Evolutionary conservation across 2,888 invertebrate genomes (phyloP).

Genomic region (Atherix ibis): DNA sequence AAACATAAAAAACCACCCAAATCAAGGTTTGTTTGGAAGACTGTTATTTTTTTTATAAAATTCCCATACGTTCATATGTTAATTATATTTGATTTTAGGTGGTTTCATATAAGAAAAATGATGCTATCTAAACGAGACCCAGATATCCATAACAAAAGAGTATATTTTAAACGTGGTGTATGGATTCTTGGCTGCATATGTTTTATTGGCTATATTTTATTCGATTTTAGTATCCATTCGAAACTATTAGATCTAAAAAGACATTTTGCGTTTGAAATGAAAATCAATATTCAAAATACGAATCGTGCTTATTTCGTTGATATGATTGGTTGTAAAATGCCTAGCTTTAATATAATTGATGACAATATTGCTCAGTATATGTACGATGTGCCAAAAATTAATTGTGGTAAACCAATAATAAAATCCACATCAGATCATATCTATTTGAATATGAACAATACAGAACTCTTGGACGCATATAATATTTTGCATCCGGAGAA

Average conservation of each 20-base stretch:
- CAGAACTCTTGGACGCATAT: constrained; percentile 18
- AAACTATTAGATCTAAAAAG: constrained; percentile 23
- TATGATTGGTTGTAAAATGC: constrained; percentile 31
- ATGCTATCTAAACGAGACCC: too few relatives aligned
- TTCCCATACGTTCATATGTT: too few relatives aligned
- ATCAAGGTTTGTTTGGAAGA: too few relatives aligned
- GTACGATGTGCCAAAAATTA: constrained; percentile 18
- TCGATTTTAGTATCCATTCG: constrained; percentile 27
- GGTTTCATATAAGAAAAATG: too few relatives aligned
- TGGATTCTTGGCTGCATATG: constrained; percentile 24
- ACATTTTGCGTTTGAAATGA: constrained; percentile 25
- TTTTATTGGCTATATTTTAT: constrained; percentile 26
- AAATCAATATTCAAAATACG: constrained; percentile 18
- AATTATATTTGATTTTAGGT: too few relatives aligned
- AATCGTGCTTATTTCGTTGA: constrained; percentile 28
- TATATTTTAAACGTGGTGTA: constrained; percentile 10
- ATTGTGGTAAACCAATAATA: constrained; percentile 20
- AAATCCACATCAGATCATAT: constrained; percentile 18
- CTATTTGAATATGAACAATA: constrained; percentile 19
- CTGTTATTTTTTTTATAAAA: too few relatives aligned
- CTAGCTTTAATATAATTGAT: constrained; percentile 25
- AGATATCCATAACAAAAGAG: too few relatives aligned
- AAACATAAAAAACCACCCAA: too few relatives aligned
- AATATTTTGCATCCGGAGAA: constrained; percentile 19
- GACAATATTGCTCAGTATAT: constrained; percentile 25